These are phyloP conservation scores for Dasyornis broadbenti DNA, from an alignment of 2,113 vertebrate genomes.

Conservation along the genomic window DNA sequence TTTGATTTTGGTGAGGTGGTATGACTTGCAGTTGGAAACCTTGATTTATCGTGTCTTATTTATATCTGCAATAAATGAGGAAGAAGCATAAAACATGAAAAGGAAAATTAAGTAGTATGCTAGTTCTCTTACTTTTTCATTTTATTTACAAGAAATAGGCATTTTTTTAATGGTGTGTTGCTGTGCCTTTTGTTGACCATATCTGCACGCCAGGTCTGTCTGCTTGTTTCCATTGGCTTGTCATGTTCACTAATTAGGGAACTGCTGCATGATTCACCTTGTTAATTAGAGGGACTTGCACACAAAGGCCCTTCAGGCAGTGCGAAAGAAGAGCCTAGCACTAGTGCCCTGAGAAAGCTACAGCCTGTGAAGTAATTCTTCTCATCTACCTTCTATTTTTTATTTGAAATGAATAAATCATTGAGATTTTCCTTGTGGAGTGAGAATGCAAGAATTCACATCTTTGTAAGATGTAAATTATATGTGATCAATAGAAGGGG, in stretches of 20 bases:
- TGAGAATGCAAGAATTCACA: conserved; percentile 92
- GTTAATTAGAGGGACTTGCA: conserved; percentile 99
- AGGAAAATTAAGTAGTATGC: conserved; percentile 19
- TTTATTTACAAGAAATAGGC: conserved; percentile 65
- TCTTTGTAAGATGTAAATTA: conserved; percentile 95
- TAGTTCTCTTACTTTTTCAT: conserved; percentile 60
- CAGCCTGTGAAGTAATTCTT: conserved; percentile 95
- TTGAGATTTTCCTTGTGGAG: conserved; percentile 90
- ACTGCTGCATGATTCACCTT: conserved; percentile 98
- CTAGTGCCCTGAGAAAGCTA: conserved; percentile 87
- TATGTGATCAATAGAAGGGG: conserved; percentile 92
- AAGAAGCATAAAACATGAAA: conserved; percentile 33
- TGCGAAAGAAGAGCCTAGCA: conserved; percentile 85
- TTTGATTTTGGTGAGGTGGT: conserved; percentile 44
- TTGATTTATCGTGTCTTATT: conserved; percentile 22
- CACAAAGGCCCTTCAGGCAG: conserved; percentile 84
- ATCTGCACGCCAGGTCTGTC: conserved; percentile 79
- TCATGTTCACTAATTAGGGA: conserved; percentile 99
- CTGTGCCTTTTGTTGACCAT: conserved; percentile 73
- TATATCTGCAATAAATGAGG: conserved; percentile 29
- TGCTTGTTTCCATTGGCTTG: conserved; percentile 93
- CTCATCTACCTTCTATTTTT: conserved; percentile 95
- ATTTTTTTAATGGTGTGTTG: conserved; percentile 29
- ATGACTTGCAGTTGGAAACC: conserved; percentile 11
- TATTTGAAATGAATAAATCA: conserved; percentile 99